Percentiles rank a stretch among this genome's conserved stretches.
Evolutionary conservation across 2,113 vertebrate genomes (phyloP).

Genomic region (Heteronetta atricapilla): DNA sequence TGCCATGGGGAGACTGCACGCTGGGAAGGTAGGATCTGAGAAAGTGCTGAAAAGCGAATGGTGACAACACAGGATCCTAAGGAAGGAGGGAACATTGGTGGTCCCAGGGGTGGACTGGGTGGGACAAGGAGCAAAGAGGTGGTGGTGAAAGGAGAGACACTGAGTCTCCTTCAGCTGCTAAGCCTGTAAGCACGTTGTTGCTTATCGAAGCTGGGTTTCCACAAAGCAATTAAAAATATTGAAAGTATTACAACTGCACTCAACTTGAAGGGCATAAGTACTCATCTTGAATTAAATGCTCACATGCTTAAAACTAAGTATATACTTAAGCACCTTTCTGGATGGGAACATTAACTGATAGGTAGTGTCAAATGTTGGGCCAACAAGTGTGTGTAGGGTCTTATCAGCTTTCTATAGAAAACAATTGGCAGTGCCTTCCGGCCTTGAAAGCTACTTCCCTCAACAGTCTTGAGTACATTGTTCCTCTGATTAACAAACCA

Average conservation of each 20-base stretch:
- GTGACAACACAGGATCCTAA: not conserved
- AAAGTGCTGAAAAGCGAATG: not conserved
- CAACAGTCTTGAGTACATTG: not conserved
- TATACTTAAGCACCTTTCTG: not conserved
- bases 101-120: not conserved
- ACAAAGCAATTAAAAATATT: not conserved
- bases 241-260: not conserved
- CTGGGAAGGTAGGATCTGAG: not conserved
- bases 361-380: not conserved
- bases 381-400: not conserved
- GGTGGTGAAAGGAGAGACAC: not conserved
- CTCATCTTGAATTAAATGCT: not conserved
- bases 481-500: slow-evolving; percentile 32
- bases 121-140: not conserved
- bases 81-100: not conserved
- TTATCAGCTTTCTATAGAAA: not conserved
- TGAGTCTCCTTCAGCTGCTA: not conserved
- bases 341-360: not conserved
- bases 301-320: not conserved
- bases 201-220: not conserved
- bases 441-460: not conserved
- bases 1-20: not conserved
- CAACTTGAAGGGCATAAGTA: not conserved
- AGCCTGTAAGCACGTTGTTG: not conserved
- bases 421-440: not conserved